Evolutionary conservation across 2,113 vertebrate genomes (phyloP), one percentile per base, ranked within the genome.

Genomic region (Perca schrenkii): DNA sequence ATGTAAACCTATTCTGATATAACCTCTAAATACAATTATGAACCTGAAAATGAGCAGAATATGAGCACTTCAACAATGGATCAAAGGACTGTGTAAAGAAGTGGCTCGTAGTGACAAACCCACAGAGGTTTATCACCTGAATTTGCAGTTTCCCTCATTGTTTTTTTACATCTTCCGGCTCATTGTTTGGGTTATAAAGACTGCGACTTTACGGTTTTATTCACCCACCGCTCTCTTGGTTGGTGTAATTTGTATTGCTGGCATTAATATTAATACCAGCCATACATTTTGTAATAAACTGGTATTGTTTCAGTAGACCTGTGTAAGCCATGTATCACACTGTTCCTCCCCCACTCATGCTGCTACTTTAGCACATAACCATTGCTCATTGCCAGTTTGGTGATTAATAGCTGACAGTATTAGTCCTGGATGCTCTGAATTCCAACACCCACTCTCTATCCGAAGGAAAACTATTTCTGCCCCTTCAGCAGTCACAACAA

Each of bases 351-450:
- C 14, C 36, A 4, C 50, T 65, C 56, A 22, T 19, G 0, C 56
- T 53, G 72, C 67, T 13, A 14, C 12, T 70, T 65, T 53, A 40
- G 50, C 36, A 56, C 47, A 25, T 31, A 14, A 40, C 40, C 40
- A 43, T 74, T 40, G 75, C 63, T 79, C 13, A 4, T 58, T 34
- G n/a, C 25, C 34, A 36, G 36, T 52, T 17, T 49, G 54, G 40
- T 82, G 85, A 85, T 75, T 64, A 56, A 73, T 75, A 57, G 52
- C 72, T 64, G 66, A 78, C 10, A 43, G 10, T 43, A 43, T 43
- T 50, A 61, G 74, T 21, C 46, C 54, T 22, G 36, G 65, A 74
- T 80, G 65, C 74, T 80, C 58, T 50, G 54, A 56, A 86, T 83
- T 86, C 78, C 62, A 81, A 52, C 63, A 74, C 61, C 47, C 25